These are phyloP conservation scores for Parazoanthus darwini DNA, from an alignment of 92 coral and sea anemone genomes.

Conservation along the genomic window DNA sequence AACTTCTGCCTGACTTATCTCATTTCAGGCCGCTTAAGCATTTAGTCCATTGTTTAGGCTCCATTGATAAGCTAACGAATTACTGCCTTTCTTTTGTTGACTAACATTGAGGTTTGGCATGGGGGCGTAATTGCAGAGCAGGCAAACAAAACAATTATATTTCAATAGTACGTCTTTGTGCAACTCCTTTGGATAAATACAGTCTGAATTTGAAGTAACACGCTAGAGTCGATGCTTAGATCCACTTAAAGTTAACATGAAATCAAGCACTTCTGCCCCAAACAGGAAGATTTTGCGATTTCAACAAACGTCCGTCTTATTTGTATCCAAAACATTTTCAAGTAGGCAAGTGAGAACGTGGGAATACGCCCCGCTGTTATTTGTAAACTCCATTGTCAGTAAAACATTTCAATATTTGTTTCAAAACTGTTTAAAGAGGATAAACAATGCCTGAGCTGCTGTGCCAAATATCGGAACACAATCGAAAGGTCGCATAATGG, in stretches of 20 bases:
- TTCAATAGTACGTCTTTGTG: slow-evolving; percentile 17
- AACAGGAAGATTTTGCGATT: not conserved
- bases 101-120: slow-evolving; percentile 24
- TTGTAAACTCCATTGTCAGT: slow-evolving; percentile 23
- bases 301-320: not conserved
- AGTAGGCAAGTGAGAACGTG: not conserved
- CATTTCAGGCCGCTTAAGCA: slow-evolving; percentile 21
- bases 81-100: not conserved
- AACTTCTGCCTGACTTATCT: not conserved
- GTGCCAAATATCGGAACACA: slow-evolving; percentile 36
- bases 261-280: not conserved
- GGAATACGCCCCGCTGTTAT: slow-evolving; percentile 3
- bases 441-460: slow-evolving; percentile 5
- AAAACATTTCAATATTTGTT: slow-evolving; percentile 37
- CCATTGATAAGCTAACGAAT: slow-evolving; percentile 15
- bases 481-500: slow-evolving; percentile 19
- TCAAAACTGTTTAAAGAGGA: slow-evolving; percentile 14
- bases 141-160: slow-evolving; percentile 40
- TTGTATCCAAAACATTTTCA: not conserved
- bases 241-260: not conserved
- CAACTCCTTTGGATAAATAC: slow-evolving; percentile 34
- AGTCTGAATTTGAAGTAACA: slow-evolving; percentile 14
- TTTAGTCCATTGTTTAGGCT: slow-evolving; percentile 28
- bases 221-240: not conserved
- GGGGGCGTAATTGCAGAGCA: slow-evolving; percentile 8